These are phyloP conservation scores for Drosophila histrio DNA, from an alignment of 2,888 invertebrate species.

Conservation along the genomic window DNA sequence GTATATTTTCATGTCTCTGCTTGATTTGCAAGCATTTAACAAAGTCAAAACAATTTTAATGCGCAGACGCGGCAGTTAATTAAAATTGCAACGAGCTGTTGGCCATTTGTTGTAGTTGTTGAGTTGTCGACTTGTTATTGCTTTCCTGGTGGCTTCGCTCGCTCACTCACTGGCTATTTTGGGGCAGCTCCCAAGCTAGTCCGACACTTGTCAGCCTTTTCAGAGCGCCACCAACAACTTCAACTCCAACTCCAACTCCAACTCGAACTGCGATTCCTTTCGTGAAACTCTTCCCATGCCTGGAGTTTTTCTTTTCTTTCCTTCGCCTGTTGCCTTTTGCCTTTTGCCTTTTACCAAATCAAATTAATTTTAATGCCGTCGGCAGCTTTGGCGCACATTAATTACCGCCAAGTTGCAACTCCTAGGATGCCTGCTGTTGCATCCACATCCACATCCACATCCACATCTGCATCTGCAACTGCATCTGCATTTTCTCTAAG, in stretches of 20 bases:
- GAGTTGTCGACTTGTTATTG: conserved; percentile 15
- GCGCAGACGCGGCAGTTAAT: conserved; percentile 76
- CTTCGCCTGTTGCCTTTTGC: not conserved
- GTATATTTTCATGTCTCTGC: conserved; percentile 78
- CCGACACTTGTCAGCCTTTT: conserved; percentile 51
- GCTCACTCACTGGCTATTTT: conserved; percentile 7
- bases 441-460: conserved; percentile 3
- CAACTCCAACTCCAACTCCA: not conserved
- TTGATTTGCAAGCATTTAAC: conserved; percentile 79
- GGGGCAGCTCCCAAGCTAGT: conserved; percentile 5
- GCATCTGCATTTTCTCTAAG: conserved; percentile 24
- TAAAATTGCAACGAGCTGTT: conserved; percentile 75
- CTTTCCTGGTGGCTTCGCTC: not conserved
- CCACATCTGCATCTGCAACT: not conserved
- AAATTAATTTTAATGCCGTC: conserved; percentile 69
- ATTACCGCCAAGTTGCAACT: conserved; percentile 41
- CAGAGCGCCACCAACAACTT: conserved; percentile 52
- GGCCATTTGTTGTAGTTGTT: conserved; percentile 38
- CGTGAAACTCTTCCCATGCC: conserved; percentile 7
- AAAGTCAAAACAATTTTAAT: conserved; percentile 80
- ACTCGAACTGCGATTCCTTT: not conserved
- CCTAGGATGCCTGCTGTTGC: conserved; percentile 8
- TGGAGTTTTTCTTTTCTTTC: not conserved
- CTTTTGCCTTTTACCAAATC: conserved; percentile 53
- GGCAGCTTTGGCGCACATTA: conserved; percentile 65